Evolutionary conservation across 1,140 invertebrate species (phyloP), one percentile per base, ranked within the genome.

Genomic region (Drosophila nasuta): DNA sequence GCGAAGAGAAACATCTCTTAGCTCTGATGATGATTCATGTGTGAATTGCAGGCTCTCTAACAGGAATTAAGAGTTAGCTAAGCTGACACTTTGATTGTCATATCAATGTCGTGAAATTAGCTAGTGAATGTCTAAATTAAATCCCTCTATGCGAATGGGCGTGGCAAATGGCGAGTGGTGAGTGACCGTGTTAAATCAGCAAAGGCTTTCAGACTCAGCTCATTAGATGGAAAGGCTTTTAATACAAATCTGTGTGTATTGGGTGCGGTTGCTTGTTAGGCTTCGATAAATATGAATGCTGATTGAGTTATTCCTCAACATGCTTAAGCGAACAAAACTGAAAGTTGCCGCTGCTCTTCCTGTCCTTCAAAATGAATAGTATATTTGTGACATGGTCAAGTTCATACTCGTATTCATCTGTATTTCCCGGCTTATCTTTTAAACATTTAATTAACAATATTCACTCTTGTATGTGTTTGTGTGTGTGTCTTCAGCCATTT

Each of bases 331-430:
- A 25, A 4, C 20, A 25, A 73, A 73, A 68, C 10, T 59, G 70
- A 73, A 73, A 68, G 63, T 67, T 68, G 64, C 48, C 56, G 13
- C n/a, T 8, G 56, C 70, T 67, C 70, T 73, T 73, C 70, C 70
- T 73, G 70, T 73, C 70, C 70, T 73, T 68, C 11, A 17, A 25
- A 38, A 11, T 43, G 5, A 20, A 20, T n/a, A 28, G n/a, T 28
- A 2, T 10, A 30, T 52, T 13, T 25, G 45, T 41, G 62, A 59
- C 64, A 60, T 28, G 64, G 56, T 68, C 57, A 69, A 69, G 65
- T 67, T 73, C 64, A 60, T 45, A 38, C 28, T 15, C 20, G 49
- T 33, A 38, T 38, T 28, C 20, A 49, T 33, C 25, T 8, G 28
- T 68, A 72, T 72, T 72, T 72, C 38, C 64, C 64, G 70, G 38